A percentile compares a stretch with the other conserved stretches of the same genome.
These are phyloP conservation scores for Oligia strigilis DNA, from an alignment of 2,888 invertebrate genomes.

Conservation along the genomic window DNA sequence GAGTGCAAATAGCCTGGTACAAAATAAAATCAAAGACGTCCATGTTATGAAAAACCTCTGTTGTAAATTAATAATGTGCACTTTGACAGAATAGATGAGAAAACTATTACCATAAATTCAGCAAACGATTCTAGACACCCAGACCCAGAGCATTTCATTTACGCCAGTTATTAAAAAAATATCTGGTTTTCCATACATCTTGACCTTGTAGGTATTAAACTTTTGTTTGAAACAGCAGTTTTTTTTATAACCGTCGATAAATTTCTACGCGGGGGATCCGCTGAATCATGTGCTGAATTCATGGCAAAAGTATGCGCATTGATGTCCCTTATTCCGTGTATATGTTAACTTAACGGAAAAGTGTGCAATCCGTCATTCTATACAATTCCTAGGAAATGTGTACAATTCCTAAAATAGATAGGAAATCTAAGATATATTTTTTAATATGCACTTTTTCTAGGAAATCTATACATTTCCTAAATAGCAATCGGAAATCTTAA, in stretches of 20 bases:
- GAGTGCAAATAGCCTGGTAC: not conserved
- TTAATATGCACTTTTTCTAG: too few species aligned
- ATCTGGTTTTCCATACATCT: not conserved
- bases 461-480: too few species aligned
- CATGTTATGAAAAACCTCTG: not conserved
- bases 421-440: too few species aligned
- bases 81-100: not conserved
- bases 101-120: not conserved
- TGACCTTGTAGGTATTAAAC: too few species aligned
- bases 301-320: not conserved
- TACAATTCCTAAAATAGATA: too few species aligned
- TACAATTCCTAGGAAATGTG: too few species aligned
- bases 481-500: too few species aligned
- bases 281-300: not conserved
- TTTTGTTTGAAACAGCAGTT: not conserved
- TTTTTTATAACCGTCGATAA: not conserved
- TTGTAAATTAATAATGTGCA: not conserved
- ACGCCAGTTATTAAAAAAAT: not conserved
- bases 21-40: not conserved
- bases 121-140: not conserved
- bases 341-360: not conserved
- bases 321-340: not conserved
- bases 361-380: too few species aligned
- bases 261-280: not conserved
- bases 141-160: not conserved